Percentiles rank a stretch among this genome's conserved stretches.
Evolutionary conservation across 2,113 vertebrate genomes (phyloP).

Genomic region (Camelus bactrianus): DNA sequence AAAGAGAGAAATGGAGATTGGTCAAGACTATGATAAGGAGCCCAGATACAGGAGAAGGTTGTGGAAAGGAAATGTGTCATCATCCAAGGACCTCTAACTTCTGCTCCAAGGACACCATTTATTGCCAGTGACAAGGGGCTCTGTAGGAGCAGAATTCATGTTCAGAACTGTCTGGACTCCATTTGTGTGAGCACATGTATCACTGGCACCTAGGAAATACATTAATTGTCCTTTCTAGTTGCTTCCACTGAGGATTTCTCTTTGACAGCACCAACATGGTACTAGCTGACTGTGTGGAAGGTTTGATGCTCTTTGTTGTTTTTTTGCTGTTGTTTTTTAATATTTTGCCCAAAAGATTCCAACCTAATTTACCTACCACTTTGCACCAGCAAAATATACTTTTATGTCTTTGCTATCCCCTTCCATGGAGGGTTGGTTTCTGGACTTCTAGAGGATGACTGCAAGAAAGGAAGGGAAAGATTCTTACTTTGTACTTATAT

Average conservation of each 20-base stretch:
- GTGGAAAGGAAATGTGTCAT: neutral
- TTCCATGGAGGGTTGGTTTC: neutral
- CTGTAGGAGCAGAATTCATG: neutral
- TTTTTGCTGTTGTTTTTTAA: no score
- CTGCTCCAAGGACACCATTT: neutral
- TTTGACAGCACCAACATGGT: neutral
- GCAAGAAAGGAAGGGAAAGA: neutral
- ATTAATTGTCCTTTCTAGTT: neutral
- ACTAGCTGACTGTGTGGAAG: neutral
- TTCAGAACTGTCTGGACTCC: neutral
- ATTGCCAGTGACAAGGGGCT: neutral
- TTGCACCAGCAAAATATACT: neutral
- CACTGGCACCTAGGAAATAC: neutral
- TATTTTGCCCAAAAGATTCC: neutral
- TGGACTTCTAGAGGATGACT: neutral
- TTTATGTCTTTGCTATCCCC: neutral
- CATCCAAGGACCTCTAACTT: neutral
- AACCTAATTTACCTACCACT: neutral
- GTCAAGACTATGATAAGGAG: neutral
- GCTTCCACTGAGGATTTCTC: neutral
- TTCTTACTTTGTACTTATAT: neutral
- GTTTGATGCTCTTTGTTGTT: neutral
- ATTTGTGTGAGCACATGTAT: neutral
- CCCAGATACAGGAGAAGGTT: neutral
- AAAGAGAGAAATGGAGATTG: neutral